Base-by-base conservation (phyloP, 2,888 invertebrate genomes). In the Hesperia comma region DNA sequence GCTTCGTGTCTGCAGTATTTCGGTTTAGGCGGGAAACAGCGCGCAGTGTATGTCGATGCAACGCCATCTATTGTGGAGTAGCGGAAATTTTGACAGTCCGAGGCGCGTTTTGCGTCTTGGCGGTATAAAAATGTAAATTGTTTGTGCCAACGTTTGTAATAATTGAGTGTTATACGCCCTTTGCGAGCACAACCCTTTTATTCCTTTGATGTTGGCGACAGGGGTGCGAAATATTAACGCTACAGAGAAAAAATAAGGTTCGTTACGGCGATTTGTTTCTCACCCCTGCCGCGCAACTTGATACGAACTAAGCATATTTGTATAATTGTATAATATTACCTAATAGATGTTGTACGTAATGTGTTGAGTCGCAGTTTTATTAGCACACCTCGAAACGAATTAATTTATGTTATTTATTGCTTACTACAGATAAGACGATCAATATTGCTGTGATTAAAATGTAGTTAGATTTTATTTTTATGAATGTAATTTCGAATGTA, bases 121-220 rank as follows among this genome's bases (percentile, higher is more conserved):
- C 74, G 75, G 75, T 73, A 77, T 80, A 79, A 82, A 79, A 86
- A 86, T 88, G 83, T 89, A 88, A 90, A 91, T 87, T 87, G 82
- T 87, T 86, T 87, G 91, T 90, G 92, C 91, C 90, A 90, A 91
- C 86, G 84, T 90, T 88, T 87, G 86, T 90, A 85, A 87, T 90
- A 88, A 88, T 88, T 84, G 87, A 88, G 88, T 87, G 86, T 85
- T 85, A 79, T 80, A 82, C 87, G 84, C 90, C 88, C 90, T 88
- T 82, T 80, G 81, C 86, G 79, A 82, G 79, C 81, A 82, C 84
- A 88, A 88, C 91, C 92, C 88, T 89, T 90, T 84, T 83, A 83
- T 90, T 90, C 86, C 89, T 90, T 92, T 92, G 91, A 92, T 92
- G 89, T 90, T 87, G 85, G 84, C 86, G 82, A 79, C 78, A 79